Conservation (phyloP, 2,888 invertebrate species). For the Spodoptera picta region DNA sequence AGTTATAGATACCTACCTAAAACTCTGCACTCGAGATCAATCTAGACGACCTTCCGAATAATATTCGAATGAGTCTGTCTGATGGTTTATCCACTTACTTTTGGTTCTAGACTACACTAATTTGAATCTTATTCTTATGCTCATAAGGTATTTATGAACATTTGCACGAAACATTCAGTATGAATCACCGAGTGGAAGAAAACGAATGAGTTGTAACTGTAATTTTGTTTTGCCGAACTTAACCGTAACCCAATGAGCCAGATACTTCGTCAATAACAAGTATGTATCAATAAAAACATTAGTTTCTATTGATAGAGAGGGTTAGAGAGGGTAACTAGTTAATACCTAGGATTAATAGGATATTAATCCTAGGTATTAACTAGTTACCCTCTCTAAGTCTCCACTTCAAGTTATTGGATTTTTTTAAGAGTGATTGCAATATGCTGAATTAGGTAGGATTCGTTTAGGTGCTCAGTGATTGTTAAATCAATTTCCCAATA, state of each 20-base stretch:
- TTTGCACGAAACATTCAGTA: slow-evolving; percentile 2
- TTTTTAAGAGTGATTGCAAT: no score
- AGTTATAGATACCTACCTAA: background rate
- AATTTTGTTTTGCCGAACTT: slow-evolving; percentile 39
- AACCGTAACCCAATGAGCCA: slow-evolving; percentile 68
- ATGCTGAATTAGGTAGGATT: no score
- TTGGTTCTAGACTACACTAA: slow-evolving; percentile 38
- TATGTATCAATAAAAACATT: slow-evolving; percentile 10
- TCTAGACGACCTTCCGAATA: slow-evolving; percentile 61
- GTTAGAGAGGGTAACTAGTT: no score
- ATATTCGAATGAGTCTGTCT: slow-evolving; percentile 60
- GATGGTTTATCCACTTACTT: slow-evolving; percentile 56
- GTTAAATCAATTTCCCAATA: no score
- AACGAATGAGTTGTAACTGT: slow-evolving; percentile 57
- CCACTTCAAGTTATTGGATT: background rate
- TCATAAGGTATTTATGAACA: slow-evolving; percentile 17
- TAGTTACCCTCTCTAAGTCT: background rate
- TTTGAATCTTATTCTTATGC: slow-evolving; percentile 27
- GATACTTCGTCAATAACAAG: slow-evolving; percentile 50
- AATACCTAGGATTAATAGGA: no score
- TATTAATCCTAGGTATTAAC: no score
- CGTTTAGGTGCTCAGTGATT: no score
- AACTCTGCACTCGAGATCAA: slow-evolving; percentile 29
- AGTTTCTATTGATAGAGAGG: no score
- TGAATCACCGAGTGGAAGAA: slow-evolving; percentile 35